Evolutionary conservation across 2,888 invertebrate species (phyloP).

Genomic region (Dasypolia templi): DNA sequence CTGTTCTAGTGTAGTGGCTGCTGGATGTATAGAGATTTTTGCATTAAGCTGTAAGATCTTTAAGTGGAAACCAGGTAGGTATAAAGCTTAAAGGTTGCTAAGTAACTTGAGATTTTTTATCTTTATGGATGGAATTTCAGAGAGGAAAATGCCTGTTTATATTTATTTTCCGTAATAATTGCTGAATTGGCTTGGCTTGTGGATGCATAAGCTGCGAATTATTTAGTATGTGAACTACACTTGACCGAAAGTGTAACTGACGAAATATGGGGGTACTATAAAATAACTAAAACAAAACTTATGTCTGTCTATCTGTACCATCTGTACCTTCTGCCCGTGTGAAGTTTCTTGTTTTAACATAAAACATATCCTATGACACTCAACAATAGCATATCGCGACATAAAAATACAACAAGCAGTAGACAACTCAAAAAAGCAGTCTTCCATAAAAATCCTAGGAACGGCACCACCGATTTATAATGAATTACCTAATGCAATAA

Average conservation of each 20-base stretch:
- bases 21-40: constrained; percentile 59
- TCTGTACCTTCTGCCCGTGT: no score
- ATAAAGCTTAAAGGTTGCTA: constrained; percentile 14
- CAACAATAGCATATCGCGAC: no score
- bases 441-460: no score
- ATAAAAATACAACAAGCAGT: no score
- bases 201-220: neutral
- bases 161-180: constrained; percentile 2
- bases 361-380: no score
- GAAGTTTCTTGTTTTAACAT: no score
- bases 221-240: neutral
- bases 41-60: constrained; percentile 47
- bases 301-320: no score
- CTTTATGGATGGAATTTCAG: neutral
- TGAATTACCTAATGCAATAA: no score
- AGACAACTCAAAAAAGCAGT: no score
- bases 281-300: neutral
- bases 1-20: constrained; percentile 61
- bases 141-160: neutral
- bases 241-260: neutral
- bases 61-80: constrained; percentile 51
- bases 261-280: neutral
- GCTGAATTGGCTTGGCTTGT: no score
- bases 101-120: constrained; percentile 11
- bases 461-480: no score